These are phyloP conservation scores for Lethenteron camtschaticum DNA, from an alignment of 2,113 vertebrate species.

Conservation along the genomic window DNA sequence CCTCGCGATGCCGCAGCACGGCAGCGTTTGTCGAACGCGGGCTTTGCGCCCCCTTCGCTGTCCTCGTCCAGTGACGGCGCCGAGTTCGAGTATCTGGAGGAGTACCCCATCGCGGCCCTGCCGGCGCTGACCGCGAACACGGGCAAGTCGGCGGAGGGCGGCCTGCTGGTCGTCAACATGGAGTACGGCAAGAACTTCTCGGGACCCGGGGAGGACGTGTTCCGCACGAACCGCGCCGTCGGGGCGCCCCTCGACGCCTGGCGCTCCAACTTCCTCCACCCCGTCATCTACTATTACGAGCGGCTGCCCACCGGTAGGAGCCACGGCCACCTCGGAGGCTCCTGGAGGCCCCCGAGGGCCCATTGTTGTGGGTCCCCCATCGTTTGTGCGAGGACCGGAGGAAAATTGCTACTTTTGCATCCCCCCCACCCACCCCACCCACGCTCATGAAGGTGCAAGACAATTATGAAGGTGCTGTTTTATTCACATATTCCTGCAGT, in stretches of 20 bases:
- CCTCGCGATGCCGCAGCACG: too few relatives aligned
- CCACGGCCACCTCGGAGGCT: neutral
- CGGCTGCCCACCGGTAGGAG: constrained; percentile 49
- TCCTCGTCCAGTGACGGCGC: constrained; percentile 22
- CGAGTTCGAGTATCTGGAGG: constrained; percentile 52
- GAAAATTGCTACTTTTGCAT: too few relatives aligned
- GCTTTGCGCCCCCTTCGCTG: too few relatives aligned
- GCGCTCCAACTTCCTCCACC: constrained; percentile 83
- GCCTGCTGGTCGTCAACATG: constrained; percentile 57
- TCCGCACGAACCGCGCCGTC: constrained; percentile 42
- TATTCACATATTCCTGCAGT: too few relatives aligned
- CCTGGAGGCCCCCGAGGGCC: too few relatives aligned
- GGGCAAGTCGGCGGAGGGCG: constrained; percentile 26
- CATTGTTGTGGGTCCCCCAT: too few relatives aligned
- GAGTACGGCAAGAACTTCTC: constrained; percentile 70
- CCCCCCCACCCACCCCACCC: too few relatives aligned
- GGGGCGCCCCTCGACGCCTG: constrained; percentile 59
- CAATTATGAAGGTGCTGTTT: too few relatives aligned
- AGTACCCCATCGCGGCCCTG: constrained; percentile 54
- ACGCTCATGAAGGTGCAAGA: too few relatives aligned
- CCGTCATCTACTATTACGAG: constrained; percentile 70
- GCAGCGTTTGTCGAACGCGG: too few relatives aligned
- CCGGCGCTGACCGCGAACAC: constrained; percentile 42
- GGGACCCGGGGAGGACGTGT: constrained; percentile 38
- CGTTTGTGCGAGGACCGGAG: too few relatives aligned